These are phyloP conservation scores for Helleia helle DNA, from an alignment of 2,888 invertebrate genomes.

Conservation along the genomic window DNA sequence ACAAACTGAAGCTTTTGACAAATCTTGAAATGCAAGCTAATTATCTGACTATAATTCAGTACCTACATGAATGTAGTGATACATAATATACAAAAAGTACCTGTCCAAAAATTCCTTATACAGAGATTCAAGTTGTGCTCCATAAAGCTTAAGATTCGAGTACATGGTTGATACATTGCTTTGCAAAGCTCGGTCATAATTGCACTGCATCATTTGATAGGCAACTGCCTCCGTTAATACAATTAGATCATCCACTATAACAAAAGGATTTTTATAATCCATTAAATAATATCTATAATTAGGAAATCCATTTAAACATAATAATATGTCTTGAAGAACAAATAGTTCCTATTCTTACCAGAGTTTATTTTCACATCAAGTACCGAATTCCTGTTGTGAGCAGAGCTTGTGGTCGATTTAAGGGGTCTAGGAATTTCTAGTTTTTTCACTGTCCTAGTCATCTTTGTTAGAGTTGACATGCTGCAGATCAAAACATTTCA, in stretches of 20 bases:
- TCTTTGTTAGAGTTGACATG: constrained; percentile 76
- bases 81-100: constrained; percentile 29
- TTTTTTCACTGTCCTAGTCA: constrained; percentile 81
- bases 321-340: not conserved
- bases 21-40: too few species aligned
- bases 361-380: constrained; percentile 70
- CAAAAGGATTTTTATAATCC: constrained; percentile 11
- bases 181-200: constrained; percentile 79
- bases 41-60: too few species aligned
- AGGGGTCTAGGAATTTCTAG: constrained; percentile 83
- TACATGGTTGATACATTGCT: constrained; percentile 85
- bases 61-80: too few species aligned
- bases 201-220: constrained; percentile 82
- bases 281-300: not conserved
- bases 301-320: not conserved
- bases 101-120: constrained; percentile 90
- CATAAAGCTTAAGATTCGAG: constrained; percentile 85
- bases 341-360: constrained; percentile 40
- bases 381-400: constrained; percentile 66
- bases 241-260: constrained; percentile 86
- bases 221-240: constrained; percentile 88
- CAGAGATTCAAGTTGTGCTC: constrained; percentile 85
- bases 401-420: constrained; percentile 75
- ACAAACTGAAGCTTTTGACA: too few species aligned
- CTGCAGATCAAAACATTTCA: constrained; percentile 41